Evolutionary conservation across 30 jellyfish, hydroid and myxozoan species (phyloP).

Genomic region (Nemopilema nomurai): DNA sequence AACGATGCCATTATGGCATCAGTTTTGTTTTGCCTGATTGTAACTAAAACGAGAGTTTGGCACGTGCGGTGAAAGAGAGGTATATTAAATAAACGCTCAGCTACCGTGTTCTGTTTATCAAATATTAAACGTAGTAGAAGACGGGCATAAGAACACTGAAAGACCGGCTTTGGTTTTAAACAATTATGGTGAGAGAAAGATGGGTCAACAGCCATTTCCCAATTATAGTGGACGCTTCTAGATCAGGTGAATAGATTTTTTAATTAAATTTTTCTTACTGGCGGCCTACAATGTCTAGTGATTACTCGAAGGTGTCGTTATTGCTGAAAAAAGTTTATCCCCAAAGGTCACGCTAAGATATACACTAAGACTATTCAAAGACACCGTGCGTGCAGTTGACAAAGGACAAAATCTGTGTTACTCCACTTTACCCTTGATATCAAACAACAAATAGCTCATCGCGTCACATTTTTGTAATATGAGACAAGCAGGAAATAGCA

Average conservation of each 20-base stretch:
- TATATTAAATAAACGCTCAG: background rate
- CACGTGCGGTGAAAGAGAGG: conserved; percentile 16
- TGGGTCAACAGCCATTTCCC: background rate
- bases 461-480: too few species aligned
- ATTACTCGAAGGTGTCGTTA: too few species aligned
- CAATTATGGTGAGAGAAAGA: background rate
- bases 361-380: too few species aligned
- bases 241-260: background rate
- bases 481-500: too few species aligned
- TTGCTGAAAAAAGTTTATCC: too few species aligned
- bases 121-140: background rate
- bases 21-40: background rate
- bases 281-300: too few species aligned
- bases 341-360: too few species aligned
- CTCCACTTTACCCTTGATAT: too few species aligned
- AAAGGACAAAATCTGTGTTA: too few species aligned
- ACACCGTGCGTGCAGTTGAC: too few species aligned
- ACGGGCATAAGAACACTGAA: background rate
- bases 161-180: background rate
- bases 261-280: too few species aligned
- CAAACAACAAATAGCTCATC: too few species aligned
- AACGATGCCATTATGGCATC: conserved; percentile 1
- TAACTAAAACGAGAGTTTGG: background rate
- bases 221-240: background rate
- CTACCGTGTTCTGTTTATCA: background rate